Base-by-base conservation (phyloP, 2,888 invertebrate species). In the Melanargia galathea region DNA sequence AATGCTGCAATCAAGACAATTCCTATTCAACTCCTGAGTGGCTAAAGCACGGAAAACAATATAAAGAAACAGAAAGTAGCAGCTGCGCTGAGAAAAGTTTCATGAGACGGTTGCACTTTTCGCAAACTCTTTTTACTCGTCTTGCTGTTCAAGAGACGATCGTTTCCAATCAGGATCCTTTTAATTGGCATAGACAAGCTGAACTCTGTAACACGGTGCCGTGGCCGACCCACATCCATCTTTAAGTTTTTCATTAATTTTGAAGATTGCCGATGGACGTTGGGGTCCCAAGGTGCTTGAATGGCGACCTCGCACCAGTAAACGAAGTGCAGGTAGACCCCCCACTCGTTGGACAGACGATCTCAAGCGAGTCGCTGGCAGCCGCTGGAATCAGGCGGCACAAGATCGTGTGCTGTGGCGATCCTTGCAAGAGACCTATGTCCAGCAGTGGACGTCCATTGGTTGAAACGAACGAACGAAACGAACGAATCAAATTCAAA, bases 171-270 rank as follows among this genome's bases (percentile, higher is more conserved):
- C 70, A 75, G 72, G 74, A 71, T 75, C 73, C 73, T 73, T 76
- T 81, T 84, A 84, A 84, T 83, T 83, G 79, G 75, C 76, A 73
- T 63, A 68, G 74, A 78, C 76, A 30, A 30, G 30, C 30, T 30
- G 70, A 76, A 72, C 74, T 76, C 75, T 72, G 76, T 72, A 80
- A 79, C 77, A 77, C 66, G 65, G 69, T 62, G 59, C 59, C 66
- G 65, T 68, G 60, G 59, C 59, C 59, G 62, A 60, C 66, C 61
- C 65, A 62, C 51, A 60, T 60, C 49, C 60, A 64, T 63, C 46
- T 48, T 55, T 51, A 43, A 66, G 30, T 51, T 64, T 51, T 59
- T 11, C 8, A 38, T 51, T 46, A 46, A 56, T 60, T 60, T 55
- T 5, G 5, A 10, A 13, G 13, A n/a, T 13, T 10, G 4, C 38